Percentiles rank a stretch among this genome's conserved stretches.
These are phyloP conservation scores for Nebria salina DNA, from an alignment of 2,888 invertebrate genomes.

Conservation along the genomic window DNA sequence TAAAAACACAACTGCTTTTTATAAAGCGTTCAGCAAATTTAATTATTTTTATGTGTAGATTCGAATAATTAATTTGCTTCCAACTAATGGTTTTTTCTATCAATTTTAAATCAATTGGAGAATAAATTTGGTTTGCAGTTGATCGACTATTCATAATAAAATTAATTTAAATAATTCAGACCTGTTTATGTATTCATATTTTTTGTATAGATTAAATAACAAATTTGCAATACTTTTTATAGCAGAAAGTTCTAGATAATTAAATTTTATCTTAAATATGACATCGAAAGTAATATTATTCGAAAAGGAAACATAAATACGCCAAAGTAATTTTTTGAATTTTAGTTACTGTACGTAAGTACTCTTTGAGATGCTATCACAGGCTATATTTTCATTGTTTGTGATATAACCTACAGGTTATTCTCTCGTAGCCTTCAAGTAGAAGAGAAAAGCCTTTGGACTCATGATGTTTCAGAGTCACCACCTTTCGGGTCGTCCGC, in stretches of 20 bases:
- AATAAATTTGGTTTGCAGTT: not conserved
- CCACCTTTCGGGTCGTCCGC: constrained; percentile 22
- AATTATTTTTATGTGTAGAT: not conserved
- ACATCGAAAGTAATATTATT: too few relatives aligned
- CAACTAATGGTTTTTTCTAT: not conserved
- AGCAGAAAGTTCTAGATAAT: too few relatives aligned
- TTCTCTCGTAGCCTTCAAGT: not conserved
- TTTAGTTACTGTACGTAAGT: not conserved
- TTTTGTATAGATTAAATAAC: too few relatives aligned
- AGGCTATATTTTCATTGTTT: not conserved
- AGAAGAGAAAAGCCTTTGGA: constrained; percentile 10
- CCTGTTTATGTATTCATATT: not conserved
- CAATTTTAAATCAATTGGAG: not conserved
- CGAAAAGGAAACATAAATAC: too few relatives aligned
- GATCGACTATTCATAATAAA: not conserved
- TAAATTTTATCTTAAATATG: too few relatives aligned
- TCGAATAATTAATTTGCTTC: not conserved
- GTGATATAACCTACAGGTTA: not conserved
- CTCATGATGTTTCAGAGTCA: constrained; percentile 9
- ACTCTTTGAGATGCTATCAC: not conserved
- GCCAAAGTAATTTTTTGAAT: too few relatives aligned
- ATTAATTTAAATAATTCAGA: not conserved
- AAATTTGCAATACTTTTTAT: too few relatives aligned
- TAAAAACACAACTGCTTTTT: too few relatives aligned
- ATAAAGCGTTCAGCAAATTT: not conserved